Base-by-base conservation (phyloP, 1,140 invertebrate species). In the Drosophila ficusphila region DNA sequence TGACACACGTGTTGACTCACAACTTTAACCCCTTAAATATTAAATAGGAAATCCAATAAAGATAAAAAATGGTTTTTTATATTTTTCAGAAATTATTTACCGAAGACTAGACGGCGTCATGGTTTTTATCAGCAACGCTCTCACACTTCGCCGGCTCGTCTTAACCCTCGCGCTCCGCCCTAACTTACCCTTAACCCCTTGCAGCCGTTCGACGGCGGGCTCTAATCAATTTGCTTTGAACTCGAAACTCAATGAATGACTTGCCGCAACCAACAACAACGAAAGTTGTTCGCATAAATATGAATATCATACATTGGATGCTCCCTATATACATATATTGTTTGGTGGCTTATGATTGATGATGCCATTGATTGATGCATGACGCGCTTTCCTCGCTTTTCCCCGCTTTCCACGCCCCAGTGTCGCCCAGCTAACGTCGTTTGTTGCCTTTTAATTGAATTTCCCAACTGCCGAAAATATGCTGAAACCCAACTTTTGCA, bases 351-450 rank as follows among this genome's bases (percentile, higher is more conserved):
- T 83, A 83, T 83, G 79, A 83, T 83, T 83, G 79, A 83, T 83
- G 79, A 83, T 83, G 79, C 79, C 75, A 83, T 83, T 83, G 79
- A 83, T 83, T 83, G 79, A 83, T 83, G 79, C 79, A 83, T 83
- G 79, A 83, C 71, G 64, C 79, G 74, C 41, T 67, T 67, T 71
- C 52, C 67, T 49, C 67, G 38, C 68, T 33, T 70, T 70, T 47
- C 65, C 53, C 60, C 27, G 39, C 21, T 18, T 21, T 56, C 19
- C 38, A 4, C 23, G 3, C 9, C 29, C 3, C 16, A 4, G 3
- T 57, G 16, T 29, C 56, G 46, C 62, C n/a, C n/a, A n/a, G 49
- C 14, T 46, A 29, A 49, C 53, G 51, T 73, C 67, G 76, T 75
- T 69, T 77, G 70, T 38, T 71, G 79, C 71, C 65, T 75, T 85